Evolutionary conservation across 2,797 vertebrate species (phyloP), one percentile per base, ranked within the genome.

Genomic region (Yasuhikotakia modesta): DNA sequence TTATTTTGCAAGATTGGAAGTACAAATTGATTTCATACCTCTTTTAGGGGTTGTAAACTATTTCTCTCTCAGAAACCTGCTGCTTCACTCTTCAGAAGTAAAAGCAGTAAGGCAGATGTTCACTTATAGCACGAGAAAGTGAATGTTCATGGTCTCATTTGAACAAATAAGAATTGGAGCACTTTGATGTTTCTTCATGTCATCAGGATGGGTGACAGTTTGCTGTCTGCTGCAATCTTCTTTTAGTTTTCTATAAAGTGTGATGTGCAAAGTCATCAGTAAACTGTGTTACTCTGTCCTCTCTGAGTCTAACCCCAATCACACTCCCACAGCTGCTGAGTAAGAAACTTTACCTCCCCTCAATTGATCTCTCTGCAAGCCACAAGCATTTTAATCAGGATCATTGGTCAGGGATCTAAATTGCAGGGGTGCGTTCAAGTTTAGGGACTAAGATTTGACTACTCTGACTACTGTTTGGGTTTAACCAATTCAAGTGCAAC

Each of bases 361-460:
- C 73, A 52, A 86, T 86, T 82, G 81, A 83, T 84, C 70, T 75
- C 69, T 73, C 24, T 2, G 21, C 61, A 46, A 79, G 53, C 71
- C 69, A 32, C 10, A 21, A 79, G 83, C 81, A 78, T 85, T 82
- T 86, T 80, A 87, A 87, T 86, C 81, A 82, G 55, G 67, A 80
- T 81, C 73, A 82, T 82, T 84, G 75, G 82, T 82, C 79, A 82
- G 76, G 81, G 77, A 83, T 77, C 67, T 78, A 84, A 84, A 80
- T 65, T 73, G 27, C 53, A 68, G 48, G 72, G 66, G 39, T 73
- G 57, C 50, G 45, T 45, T 61, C 46, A 66, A 30, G 63, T 35
- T 21, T 13, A 61, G 72, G 17, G 63, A 64, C 60, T 64, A 65
- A 60, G 30, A 60, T 79, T 58, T 22, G 16, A 61, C 30, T 22